A percentile compares a stretch with the other conserved stretches of the same genome.
phyloP scores from a whole-genome alignment of 2,888 invertebrate species.

The Drosophila putrida region DNA sequence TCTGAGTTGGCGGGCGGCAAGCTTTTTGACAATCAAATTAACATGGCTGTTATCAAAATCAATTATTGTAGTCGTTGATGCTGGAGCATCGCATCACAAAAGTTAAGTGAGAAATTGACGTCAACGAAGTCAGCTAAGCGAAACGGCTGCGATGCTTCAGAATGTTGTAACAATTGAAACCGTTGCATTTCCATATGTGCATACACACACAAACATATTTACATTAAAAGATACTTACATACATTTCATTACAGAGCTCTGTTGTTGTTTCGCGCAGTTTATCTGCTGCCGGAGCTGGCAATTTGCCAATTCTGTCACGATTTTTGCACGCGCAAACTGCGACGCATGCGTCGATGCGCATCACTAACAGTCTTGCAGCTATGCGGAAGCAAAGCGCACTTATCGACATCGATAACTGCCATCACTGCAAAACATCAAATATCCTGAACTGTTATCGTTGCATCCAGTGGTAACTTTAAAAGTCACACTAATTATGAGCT shows the following conservation, averaged over 20 bases:
- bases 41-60: constrained; percentile 67
- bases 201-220: not conserved
- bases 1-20: constrained; percentile 21
- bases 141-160: constrained; percentile 32
- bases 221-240: not conserved
- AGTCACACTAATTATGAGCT: not conserved
- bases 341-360: constrained; percentile 43
- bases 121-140: constrained; percentile 31
- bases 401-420: constrained; percentile 23
- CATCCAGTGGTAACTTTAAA: constrained; percentile 9
- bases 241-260: not conserved
- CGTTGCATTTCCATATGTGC: constrained; percentile 41
- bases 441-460: not conserved
- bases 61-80: constrained; percentile 52
- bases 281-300: constrained; percentile 33
- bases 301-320: constrained; percentile 71
- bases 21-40: constrained; percentile 69
- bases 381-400: constrained; percentile 45
- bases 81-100: constrained; percentile 32
- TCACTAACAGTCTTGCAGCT: not conserved
- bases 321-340: constrained; percentile 55
- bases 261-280: constrained; percentile 14
- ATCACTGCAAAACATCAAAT: not conserved
- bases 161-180: constrained; percentile 59
- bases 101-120: constrained; percentile 33